A percentile compares a stretch with the other conserved stretches of the same genome.
Conservation (phyloP, 2,888 invertebrate species). For the Cryptocheilus praepositus region DNA sequence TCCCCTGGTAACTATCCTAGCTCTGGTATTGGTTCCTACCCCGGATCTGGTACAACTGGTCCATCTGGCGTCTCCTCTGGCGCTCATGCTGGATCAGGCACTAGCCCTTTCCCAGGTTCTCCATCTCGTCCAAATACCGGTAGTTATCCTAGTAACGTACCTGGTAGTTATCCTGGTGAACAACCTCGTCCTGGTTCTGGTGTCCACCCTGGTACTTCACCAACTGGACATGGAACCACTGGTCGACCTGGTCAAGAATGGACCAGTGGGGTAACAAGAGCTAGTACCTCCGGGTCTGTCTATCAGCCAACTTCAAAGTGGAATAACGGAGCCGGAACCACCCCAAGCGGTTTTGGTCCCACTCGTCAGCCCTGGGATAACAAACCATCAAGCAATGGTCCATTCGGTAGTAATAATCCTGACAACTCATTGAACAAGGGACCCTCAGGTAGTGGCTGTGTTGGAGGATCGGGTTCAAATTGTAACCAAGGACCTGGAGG, state of each 20-base stretch:
- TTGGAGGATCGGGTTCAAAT: neutral
- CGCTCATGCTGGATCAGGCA: too few species aligned
- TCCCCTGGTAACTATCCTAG: too few species aligned
- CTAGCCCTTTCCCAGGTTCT: too few species aligned
- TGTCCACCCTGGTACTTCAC: neutral
- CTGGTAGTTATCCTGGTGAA: neutral
- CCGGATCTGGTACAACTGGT: too few species aligned
- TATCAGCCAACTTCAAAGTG: neutral
- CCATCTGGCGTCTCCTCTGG: too few species aligned
- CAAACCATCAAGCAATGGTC: neutral
- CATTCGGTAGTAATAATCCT: neutral
- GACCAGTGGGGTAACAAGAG: too few species aligned
- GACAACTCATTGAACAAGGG: neutral
- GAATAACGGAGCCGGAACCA: neutral
- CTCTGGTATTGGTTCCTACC: too few species aligned
- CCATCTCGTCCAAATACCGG: neutral
- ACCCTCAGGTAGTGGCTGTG: neutral
- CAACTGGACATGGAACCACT: neutral
- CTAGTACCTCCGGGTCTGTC: too few species aligned
- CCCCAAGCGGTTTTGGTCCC: neutral
- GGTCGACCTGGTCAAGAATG: too few species aligned
- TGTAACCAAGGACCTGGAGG: slow-evolving; percentile 3
- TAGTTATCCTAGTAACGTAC: neutral
- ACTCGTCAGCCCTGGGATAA: neutral
- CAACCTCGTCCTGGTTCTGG: neutral